Evolutionary conservation across 1,140 invertebrate genomes (phyloP).

Genomic region (Charaxes varanes): DNA sequence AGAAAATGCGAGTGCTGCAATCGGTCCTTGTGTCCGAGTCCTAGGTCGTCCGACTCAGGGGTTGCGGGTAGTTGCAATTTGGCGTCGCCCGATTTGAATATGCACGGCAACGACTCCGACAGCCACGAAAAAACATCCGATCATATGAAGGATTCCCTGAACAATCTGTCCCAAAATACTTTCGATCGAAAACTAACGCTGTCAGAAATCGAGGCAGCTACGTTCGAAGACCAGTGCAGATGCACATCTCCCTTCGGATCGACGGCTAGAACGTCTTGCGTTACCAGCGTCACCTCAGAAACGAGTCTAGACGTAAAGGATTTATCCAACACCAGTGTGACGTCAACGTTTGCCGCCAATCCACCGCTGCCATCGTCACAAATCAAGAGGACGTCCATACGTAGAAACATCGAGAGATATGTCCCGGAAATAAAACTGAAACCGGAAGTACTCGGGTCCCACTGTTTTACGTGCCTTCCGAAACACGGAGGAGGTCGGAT

Average conservation of each 20-base stretch:
- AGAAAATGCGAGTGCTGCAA: conserved; percentile 77
- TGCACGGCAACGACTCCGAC: conserved; percentile 54
- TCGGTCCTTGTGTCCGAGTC: conserved; percentile 76
- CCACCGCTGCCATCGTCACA: conserved; percentile 49
- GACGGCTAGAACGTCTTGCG: conserved; percentile 77
- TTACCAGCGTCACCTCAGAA: conserved; percentile 72
- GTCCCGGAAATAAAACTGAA: conserved; percentile 56
- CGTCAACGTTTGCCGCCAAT: conserved; percentile 51
- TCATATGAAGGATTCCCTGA: conserved; percentile 31
- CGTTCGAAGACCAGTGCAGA: conserved; percentile 81
- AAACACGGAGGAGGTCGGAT: no score
- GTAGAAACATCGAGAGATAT: conserved; percentile 55
- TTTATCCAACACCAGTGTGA: conserved; percentile 64
- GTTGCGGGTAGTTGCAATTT: conserved; percentile 87
- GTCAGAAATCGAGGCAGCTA: conserved; percentile 78
- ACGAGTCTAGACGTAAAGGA: conserved; percentile 70
- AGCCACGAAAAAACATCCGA: conserved; percentile 42
- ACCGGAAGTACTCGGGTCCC: no score
- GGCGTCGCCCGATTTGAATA: conserved; percentile 77
- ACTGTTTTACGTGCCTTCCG: no score
- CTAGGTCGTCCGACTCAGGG: conserved; percentile 86
- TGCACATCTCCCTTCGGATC: conserved; percentile 83
- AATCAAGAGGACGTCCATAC: no score
- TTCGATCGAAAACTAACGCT: conserved; percentile 63
- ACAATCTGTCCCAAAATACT: conserved; percentile 32